phyloP scores from a whole-genome alignment of 2,113 vertebrate species.

The Corythornis vintsioides region DNA sequence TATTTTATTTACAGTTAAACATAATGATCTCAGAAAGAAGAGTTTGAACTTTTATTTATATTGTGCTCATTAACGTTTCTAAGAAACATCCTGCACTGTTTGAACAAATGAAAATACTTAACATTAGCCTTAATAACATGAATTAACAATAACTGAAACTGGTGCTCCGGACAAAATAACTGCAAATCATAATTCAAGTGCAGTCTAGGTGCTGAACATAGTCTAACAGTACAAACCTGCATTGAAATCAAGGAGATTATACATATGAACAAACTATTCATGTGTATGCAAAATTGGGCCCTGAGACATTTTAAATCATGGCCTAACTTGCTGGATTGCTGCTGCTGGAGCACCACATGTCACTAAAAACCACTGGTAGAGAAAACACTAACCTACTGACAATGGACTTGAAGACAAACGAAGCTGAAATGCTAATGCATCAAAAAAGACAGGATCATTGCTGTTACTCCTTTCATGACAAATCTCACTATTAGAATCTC shows the following conservation, averaged over 20 bases:
- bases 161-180: background rate
- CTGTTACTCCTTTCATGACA: background rate
- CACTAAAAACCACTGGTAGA: background rate
- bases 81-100: background rate
- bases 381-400: background rate
- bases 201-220: background rate
- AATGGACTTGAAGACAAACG: background rate
- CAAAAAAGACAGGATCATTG: background rate
- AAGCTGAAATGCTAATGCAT: background rate
- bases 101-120: conserved; percentile 28
- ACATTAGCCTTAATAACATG: background rate
- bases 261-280: background rate
- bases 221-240: background rate
- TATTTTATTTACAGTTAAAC: conserved; percentile 55
- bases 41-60: background rate
- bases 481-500: background rate
- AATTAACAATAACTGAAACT: background rate
- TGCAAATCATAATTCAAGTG: background rate
- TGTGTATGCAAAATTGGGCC: background rate
- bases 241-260: background rate
- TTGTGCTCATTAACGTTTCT: background rate
- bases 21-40: background rate
- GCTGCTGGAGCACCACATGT: background rate
- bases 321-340: background rate
- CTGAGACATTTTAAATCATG: conserved; percentile 21